Conservation (phyloP, 2,888 invertebrate genomes). For the Hybos culiciformis region DNA sequence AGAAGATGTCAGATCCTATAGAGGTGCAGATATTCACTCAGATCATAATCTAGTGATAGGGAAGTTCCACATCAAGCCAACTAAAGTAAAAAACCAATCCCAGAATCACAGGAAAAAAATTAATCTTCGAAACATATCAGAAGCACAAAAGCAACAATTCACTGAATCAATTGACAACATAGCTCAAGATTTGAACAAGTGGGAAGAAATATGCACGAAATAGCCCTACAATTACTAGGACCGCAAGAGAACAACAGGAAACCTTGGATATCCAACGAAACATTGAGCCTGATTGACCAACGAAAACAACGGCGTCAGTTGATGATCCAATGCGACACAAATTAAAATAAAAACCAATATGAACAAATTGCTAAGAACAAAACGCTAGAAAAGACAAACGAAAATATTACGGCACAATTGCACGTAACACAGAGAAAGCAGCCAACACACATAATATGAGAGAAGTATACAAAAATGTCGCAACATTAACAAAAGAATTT, state of each 20-base stretch:
- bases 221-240: background rate
- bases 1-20: too few species aligned
- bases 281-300: background rate
- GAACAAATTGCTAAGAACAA: background rate
- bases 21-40: too few species aligned
- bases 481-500: background rate
- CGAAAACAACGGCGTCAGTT: background rate
- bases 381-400: background rate
- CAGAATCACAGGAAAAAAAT: background rate
- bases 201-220: background rate
- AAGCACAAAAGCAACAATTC: background rate
- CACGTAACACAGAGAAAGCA: background rate
- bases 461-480: background rate
- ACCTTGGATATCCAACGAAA: background rate
- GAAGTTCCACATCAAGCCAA: background rate
- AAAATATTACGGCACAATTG: background rate
- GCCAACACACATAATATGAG: background rate
- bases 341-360: background rate
- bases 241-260: background rate
- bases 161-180: too few species aligned
- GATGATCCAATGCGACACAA: background rate
- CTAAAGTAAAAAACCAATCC: background rate
- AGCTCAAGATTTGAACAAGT: background rate
- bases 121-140: background rate
- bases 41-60: too few species aligned